Evolutionary conservation across 2,888 invertebrate genomes (phyloP), one percentile per base, ranked within the genome.

Genomic region (Ennomos erosarius): DNA sequence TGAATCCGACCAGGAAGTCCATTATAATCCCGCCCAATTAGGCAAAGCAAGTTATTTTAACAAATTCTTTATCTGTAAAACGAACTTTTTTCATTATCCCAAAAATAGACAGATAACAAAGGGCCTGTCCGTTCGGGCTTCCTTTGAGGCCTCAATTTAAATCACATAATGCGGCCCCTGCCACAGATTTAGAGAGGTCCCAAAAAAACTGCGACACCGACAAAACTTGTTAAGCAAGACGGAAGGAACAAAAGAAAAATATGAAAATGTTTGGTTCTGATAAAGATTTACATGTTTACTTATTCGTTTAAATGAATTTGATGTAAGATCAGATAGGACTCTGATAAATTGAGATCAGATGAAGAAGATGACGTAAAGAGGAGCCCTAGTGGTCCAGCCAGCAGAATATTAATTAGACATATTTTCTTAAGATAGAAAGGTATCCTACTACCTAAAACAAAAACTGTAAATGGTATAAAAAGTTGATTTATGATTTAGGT

Each of bases 221-320:
- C 42, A 10, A 33, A 33, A 33, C 43, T 45, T 45, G 35, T 44
- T 44, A 45, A 35, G 45, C 26, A 33, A 33, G n/a, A 9, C 11
- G 33, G 33, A 13, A 8, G 33, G 26, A 44, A 44, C 11, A n/a
- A 44, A 44, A 44, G 33, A 44, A 33, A 44, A 72, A 70, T 69
- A 33, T 44, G 33, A 33, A 44, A 33, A 44, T 10, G 33, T 44
- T 44, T 8, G 33, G 6, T 26, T 42, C 16, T 13, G 12, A 8
- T 13, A 16, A 42, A 11, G 26, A 26, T 26, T 26, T 26, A 26
- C n/a, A n/a, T n/a, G n/a, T n/a, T n/a, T n/a, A n/a, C n/a, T n/a
- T n/a, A n/a, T n/a, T n/a, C n/a, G n/a, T n/a, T n/a, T n/a, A n/a
- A n/a, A n/a, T n/a, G 4, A 26, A 26, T 26, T 26, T 26, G 26